Evolutionary conservation across 2,113 vertebrate genomes (phyloP), one percentile per base, ranked within the genome.

Genomic region (Leptocoma aspasia): DNA sequence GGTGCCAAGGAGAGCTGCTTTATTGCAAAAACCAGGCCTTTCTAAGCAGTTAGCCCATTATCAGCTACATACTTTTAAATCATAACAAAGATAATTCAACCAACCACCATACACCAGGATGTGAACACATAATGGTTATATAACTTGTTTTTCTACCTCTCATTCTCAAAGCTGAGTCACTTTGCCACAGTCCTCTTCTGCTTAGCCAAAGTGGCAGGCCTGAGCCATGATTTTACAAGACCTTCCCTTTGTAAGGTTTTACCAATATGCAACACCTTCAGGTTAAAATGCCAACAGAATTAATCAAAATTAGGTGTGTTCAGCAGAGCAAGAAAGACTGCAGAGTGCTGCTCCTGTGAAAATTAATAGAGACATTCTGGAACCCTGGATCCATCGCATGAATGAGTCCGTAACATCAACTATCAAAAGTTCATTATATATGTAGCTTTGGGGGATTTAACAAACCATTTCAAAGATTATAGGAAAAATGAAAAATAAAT

Each of bases 401-500:
- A 90, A 50, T 0, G 13, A 57, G 20, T 68, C 76, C 0, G 2
- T 83, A 85, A 82, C 39, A 26, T 87, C 41, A 80, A 4, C 77
- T 70, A 54, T 79, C 37, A n/a, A 11, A 77, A 90, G 63, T 33
- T 70, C 1, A 10, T 84, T 94, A 80, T 22, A 21, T 80, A 42
- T 7, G 18, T 57, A 77, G 79, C 64, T 94, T 78, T 82, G 22
- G 65, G 83, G 61, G 24, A 70, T 82, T 82, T 85, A 93, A 77
- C 39, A 83, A 84, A 73, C 33, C 1, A 0, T 87, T 85, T 68
- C 68, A 77, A 92, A 80, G 70, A 68, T 42, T 66, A n/a, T 23
- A 70, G n/a, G 39, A 86, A 53, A 95, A 90, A 93, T 30, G 9
- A 81, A 88, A 90, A 96, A 13, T 53, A 89, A 86, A 83, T 82